Percentiles rank a stretch among this genome's conserved stretches.
Evolutionary conservation across 2,888 invertebrate species (phyloP).

Genomic region (Unio pictorum): DNA sequence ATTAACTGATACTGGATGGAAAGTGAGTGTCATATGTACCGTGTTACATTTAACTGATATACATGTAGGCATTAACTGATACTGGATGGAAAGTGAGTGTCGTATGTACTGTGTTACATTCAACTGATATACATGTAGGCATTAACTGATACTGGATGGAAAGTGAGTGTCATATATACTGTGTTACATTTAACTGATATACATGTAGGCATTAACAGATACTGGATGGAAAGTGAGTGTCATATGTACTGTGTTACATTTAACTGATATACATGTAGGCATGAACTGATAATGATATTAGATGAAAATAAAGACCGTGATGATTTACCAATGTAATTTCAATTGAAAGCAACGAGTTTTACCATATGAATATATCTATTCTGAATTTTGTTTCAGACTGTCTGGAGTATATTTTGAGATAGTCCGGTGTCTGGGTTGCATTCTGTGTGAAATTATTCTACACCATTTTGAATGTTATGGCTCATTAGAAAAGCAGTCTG

Average conservation of each 20-base stretch:
- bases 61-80: constrained; percentile 1
- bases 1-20: constrained; percentile 13
- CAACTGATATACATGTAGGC: no score
- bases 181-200: no score
- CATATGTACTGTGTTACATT: no score
- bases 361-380: no score
- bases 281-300: no score
- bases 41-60: no score
- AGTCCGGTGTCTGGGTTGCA: constrained; percentile 1
- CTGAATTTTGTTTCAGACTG: constrained; percentile 1
- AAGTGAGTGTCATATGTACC: constrained; percentile 7
- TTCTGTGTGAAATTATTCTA: constrained; percentile 8
- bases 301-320: no score
- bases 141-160: constrained; percentile 13
- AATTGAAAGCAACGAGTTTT: no score
- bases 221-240: constrained; percentile 19
- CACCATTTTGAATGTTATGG: constrained; percentile 14
- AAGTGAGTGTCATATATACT: constrained; percentile 8
- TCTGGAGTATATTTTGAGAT: constrained; percentile 11
- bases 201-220: constrained; percentile 1
- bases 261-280: no score
- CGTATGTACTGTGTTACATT: no score
- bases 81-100: constrained; percentile 19
- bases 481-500: constrained; percentile 7
- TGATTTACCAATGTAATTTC: no score